phyloP scores from a whole-genome alignment of 2,797 vertebrate genomes.

The Acanthornis magna region DNA sequence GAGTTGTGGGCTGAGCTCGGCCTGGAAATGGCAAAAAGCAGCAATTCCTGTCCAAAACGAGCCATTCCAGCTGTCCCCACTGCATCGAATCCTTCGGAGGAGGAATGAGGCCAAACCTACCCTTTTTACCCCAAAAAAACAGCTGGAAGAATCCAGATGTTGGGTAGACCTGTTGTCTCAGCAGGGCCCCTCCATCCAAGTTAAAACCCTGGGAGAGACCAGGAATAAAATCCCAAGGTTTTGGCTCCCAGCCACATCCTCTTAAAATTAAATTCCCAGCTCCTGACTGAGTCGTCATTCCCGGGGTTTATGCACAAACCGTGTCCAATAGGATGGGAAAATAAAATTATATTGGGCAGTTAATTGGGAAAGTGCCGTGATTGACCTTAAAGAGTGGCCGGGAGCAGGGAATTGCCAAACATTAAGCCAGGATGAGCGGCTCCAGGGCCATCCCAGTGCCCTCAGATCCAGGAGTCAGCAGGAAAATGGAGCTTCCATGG shows the following conservation, averaged over 20 bases:
- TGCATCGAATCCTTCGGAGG: too few relatives aligned
- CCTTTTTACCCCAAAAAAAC: background rate
- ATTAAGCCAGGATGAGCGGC: background rate
- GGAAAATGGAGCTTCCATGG: background rate
- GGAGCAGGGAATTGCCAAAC: background rate
- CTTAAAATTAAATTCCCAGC: background rate
- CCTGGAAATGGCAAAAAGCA: fast-evolving
- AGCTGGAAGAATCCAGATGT: background rate
- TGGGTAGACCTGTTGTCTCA: background rate
- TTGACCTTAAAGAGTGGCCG: background rate
- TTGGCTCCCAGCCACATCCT: background rate
- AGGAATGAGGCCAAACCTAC: background rate
- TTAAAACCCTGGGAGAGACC: fast-evolving
- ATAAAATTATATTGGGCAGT: slow-evolving; percentile 41
- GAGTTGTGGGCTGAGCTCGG: fast-evolving
- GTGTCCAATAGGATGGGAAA: background rate
- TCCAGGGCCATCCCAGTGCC: background rate
- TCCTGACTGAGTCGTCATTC: background rate
- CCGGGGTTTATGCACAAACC: background rate
- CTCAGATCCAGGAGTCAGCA: background rate
- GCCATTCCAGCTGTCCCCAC: background rate
- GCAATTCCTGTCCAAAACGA: background rate
- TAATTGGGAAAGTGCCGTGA: slow-evolving; percentile 34
- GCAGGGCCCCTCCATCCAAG: fast-evolving
- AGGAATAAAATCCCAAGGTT: background rate